Evolutionary conservation across 2,113 vertebrate species (phyloP).

Genomic region (Equus przewalskii): DNA sequence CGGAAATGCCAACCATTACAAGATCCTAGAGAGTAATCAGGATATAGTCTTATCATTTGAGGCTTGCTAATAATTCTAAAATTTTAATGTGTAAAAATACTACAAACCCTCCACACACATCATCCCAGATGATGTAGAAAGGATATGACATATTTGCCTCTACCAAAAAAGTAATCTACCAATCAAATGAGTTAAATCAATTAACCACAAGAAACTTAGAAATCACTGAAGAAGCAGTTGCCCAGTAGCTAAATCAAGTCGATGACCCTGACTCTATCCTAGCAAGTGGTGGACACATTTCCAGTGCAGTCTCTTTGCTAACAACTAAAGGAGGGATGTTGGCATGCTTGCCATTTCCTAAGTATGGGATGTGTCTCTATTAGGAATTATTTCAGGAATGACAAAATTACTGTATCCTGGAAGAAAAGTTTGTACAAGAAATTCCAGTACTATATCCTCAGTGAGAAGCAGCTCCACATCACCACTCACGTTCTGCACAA

Average conservation of each 20-base stretch:
- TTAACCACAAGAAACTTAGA: not conserved
- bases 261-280: not conserved
- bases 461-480: not conserved
- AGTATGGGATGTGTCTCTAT: not conserved
- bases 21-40: conserved; percentile 85
- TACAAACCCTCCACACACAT: conserved; percentile 48
- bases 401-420: not conserved
- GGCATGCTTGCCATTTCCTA: not conserved
- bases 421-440: conserved; percentile 32
- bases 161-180: conserved; percentile 22
- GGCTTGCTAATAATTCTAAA: conserved; percentile 54
- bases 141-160: not conserved
- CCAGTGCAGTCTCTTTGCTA: not conserved
- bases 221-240: not conserved
- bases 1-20: conserved; percentile 98
- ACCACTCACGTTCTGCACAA: not conserved
- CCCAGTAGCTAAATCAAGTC: not conserved
- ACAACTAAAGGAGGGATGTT: not conserved
- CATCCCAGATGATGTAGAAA: conserved; percentile 64
- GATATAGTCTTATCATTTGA: conserved; percentile 76
- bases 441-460: not conserved
- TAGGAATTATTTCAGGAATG: conserved; percentile 43
- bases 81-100: conserved; percentile 70
- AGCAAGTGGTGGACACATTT: not conserved
- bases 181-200: not conserved